Evolutionary conservation across 2,888 invertebrate genomes (phyloP).

Genomic region (Sthenelais limicola): DNA sequence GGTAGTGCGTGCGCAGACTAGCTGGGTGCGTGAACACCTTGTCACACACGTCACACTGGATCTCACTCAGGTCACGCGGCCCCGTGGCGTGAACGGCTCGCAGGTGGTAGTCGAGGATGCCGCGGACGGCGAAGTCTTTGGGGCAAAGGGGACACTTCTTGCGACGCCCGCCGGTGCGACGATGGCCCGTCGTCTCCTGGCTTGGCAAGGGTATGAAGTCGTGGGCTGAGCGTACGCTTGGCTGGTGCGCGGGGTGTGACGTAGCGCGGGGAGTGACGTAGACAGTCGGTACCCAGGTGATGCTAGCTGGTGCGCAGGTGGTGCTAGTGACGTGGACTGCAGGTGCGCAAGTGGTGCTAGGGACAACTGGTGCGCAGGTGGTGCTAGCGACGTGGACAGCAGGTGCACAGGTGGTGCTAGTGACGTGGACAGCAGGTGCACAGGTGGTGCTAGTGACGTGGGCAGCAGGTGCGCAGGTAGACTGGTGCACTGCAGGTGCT

Average conservation of each 20-base stretch:
- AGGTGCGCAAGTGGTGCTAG: neutral
- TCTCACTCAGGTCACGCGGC: neutral
- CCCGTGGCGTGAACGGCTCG: neutral
- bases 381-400: neutral
- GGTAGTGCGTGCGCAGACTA: neutral
- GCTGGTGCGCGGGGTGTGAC: too few species aligned
- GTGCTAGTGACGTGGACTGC: neutral
- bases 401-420: neutral
- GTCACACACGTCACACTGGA: slow-evolving; percentile 6
- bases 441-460: neutral
- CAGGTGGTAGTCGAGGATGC: neutral
- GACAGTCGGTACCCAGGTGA: neutral
- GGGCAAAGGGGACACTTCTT: slow-evolving; percentile 11
- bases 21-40: slow-evolving; percentile 10
- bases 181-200: too few species aligned
- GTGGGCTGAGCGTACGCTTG: too few species aligned
- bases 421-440: neutral
- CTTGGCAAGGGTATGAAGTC: too few species aligned
- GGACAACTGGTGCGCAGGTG: neutral
- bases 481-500: too few species aligned
- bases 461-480: too few species aligned
- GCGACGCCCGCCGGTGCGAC: neutral
- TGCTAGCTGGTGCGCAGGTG: neutral
- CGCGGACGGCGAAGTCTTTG: neutral
- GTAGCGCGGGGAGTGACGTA: neutral